Conservation (phyloP, 1,140 invertebrate genomes). For the Drosophila neocordata region DNA sequence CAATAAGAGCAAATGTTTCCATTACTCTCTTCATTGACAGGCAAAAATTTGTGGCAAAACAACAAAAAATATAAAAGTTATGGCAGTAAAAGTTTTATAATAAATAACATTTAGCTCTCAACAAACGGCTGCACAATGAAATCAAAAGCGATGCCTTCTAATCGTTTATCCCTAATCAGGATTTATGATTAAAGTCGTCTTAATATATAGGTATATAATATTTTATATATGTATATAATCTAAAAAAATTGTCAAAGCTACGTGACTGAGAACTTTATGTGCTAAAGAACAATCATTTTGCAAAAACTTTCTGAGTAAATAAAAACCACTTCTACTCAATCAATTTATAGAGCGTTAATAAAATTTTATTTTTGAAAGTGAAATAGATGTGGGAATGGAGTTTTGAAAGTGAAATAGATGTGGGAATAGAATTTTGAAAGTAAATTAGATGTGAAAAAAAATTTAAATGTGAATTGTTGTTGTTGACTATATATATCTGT, state of each 20-base stretch:
- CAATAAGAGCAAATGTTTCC: slow-evolving; percentile 12
- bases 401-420: no score
- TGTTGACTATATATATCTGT: no score
- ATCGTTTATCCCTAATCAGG: slow-evolving; percentile 57
- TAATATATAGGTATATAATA: no score
- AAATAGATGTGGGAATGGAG: no score
- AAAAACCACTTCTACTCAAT: no score
- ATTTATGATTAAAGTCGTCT: slow-evolving; percentile 21
- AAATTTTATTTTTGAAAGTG: no score
- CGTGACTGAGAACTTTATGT: background rate
- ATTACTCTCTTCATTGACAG: slow-evolving; percentile 63
- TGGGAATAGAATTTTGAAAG: no score
- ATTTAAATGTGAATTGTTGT: no score
- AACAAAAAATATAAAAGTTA: slow-evolving; percentile 55
- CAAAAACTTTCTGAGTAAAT: no score
- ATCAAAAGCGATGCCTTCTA: slow-evolving; percentile 37
- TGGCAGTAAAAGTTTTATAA: slow-evolving; percentile 72
- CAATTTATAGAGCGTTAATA: no score
- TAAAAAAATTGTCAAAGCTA: background rate
- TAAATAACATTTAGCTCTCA: slow-evolving; percentile 74
- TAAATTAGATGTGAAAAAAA: no score
- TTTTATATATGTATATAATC: background rate
- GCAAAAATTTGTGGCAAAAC: slow-evolving; percentile 42
- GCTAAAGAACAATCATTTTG: no score
- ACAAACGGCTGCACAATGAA: slow-evolving; percentile 39